Evolutionary conservation across 2,797 vertebrate species (phyloP), one percentile per base, ranked within the genome.

Genomic region (Hirundo rustica): DNA sequence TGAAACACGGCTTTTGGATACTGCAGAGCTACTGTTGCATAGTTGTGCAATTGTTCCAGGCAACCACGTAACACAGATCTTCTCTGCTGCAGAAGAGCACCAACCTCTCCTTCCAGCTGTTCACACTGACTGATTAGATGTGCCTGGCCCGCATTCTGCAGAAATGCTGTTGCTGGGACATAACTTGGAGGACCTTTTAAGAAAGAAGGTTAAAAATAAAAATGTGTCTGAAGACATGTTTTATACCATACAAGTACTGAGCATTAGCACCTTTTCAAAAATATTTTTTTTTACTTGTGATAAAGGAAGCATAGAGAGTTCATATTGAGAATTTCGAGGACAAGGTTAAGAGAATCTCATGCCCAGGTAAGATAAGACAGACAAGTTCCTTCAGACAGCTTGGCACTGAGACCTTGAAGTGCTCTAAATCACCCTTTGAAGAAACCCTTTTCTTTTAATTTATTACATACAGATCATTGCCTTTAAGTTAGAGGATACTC

Each of bases 101-200:
- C 98, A 42, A 99, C 97, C 95, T 99, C 99, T 1, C 98, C 99
- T 95, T 99, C 99, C 76, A 99, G 97, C 32, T 98, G 98, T 64
- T 99, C 99, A 25, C 99, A 99, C 94, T 99, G 99, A 96, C 98
- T 99, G 92, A 99, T 99, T 4, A 99, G 97, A 92, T 99, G 99
- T 17, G 99, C 99, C 97, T 99, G 99, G 58, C 99, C 99, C 4
- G 99, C 99, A 4, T 99, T 99, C 94, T 99, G 99, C 73, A 99
- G 97, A 96, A 99, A 99, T 17, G 99, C 98, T 40, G 99, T 99
- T 15, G 99, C 99, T 36, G 99, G 99, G 7, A 99, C 99, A 1
- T 99, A 99, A 97, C 99, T 99, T 7, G 99, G 99, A 50, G 99
- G 99, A 93, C 99, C 99, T 99, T 96, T 81, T 26, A 73, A 88